Evolutionary conservation across 2,888 invertebrate species (phyloP).

Genomic region (Timema cristinae): DNA sequence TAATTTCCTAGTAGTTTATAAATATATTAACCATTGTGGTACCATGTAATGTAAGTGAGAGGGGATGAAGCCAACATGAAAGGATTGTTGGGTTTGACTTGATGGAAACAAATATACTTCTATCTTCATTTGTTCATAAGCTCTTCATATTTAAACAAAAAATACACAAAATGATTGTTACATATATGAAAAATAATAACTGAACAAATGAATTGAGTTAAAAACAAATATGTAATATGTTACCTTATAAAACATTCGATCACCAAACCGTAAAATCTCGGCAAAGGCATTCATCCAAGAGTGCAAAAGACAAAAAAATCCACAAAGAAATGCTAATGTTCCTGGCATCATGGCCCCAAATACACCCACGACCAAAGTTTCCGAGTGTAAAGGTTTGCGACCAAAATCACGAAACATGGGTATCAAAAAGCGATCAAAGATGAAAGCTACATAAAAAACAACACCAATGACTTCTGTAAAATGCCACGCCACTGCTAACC

Average conservation of each 20-base stretch:
- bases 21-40: too few species aligned
- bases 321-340: constrained; percentile 63
- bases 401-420: constrained; percentile 66
- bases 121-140: too few species aligned
- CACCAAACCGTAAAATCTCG: constrained; percentile 82
- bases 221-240: constrained; percentile 9
- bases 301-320: constrained; percentile 85
- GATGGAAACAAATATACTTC: too few species aligned
- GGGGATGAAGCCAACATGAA: too few species aligned
- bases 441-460: constrained; percentile 75
- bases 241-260: constrained; percentile 76
- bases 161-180: background rate
- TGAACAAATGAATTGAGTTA: background rate
- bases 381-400: constrained; percentile 40
- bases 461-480: constrained; percentile 73
- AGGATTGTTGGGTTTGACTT: too few species aligned
- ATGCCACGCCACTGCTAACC: constrained; percentile 67
- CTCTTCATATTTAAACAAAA: background rate
- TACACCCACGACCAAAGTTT: constrained; percentile 46
- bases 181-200: background rate
- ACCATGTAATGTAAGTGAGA: too few species aligned
- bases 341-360: constrained; percentile 74
- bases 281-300: constrained; percentile 89
- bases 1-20: too few species aligned
- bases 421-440: constrained; percentile 71